A percentile compares a stretch with the other conserved stretches of the same genome.
phyloP scores from a whole-genome alignment of 2,797 vertebrate genomes.

The Denticeps clupeoides region DNA sequence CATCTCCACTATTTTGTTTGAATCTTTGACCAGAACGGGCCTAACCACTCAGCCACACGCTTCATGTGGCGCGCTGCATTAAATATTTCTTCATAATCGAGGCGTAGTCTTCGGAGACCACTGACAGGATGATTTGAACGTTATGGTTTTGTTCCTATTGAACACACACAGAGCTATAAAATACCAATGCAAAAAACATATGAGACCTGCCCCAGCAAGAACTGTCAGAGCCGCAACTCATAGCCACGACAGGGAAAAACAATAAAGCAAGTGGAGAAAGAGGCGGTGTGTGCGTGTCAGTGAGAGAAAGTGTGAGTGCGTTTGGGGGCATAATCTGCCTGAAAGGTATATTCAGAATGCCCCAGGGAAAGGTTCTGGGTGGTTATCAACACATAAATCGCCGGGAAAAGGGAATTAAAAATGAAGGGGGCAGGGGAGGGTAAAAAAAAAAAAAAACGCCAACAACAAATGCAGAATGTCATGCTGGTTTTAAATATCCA shows the following conservation, averaged over 20 bases:
- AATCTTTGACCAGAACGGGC: conserved; percentile 2
- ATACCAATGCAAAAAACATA: conserved; percentile 23
- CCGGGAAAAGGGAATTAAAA: conserved; percentile 53
- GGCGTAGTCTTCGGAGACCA: conserved; percentile 17
- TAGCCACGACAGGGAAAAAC: conserved; percentile 15
- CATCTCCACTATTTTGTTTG: conserved; percentile 3
- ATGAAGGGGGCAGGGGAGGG: conserved; percentile 25
- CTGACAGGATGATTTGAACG: conserved; percentile 33
- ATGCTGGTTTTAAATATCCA: conserved; percentile 69
- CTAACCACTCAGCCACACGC: background rate
- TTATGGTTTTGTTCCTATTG: conserved; percentile 26
- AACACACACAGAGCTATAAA: conserved; percentile 20
- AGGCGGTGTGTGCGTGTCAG: background rate
- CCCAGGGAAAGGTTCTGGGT: conserved; percentile 40
- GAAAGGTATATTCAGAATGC: conserved; percentile 48
- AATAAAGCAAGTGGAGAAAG: conserved; percentile 17
- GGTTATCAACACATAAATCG: conserved; percentile 62
- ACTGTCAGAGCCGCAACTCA: conserved; percentile 17
- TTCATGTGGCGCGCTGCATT: conserved; percentile 5
- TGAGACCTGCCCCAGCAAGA: conserved; percentile 7
- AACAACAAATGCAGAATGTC: conserved; percentile 66
- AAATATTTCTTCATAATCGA: conserved; percentile 20
- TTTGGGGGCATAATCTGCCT: conserved; percentile 24
- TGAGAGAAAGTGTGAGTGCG: background rate
- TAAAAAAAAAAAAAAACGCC: conserved; percentile 25